These are phyloP conservation scores for Asteroscopus sphinx DNA, from an alignment of 2,888 invertebrate genomes.

Conservation along the genomic window DNA sequence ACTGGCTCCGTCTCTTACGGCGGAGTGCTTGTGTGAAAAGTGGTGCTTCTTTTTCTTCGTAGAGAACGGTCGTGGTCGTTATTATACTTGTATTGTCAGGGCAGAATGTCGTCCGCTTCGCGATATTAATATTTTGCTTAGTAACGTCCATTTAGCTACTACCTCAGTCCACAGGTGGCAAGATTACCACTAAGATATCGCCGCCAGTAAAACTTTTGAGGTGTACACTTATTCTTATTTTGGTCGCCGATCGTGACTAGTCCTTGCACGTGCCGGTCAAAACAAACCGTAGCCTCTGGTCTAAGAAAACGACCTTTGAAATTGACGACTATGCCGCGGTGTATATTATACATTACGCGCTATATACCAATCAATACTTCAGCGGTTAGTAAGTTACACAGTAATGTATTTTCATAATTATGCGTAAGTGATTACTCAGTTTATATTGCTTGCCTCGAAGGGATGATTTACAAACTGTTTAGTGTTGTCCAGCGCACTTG, in stretches of 20 bases:
- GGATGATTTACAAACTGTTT: slow-evolving; percentile 75
- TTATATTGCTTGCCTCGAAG: slow-evolving; percentile 65
- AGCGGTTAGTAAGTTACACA: neutral
- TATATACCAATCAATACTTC: neutral
- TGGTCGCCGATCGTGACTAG: slow-evolving; percentile 72
- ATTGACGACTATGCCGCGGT: slow-evolving; percentile 24
- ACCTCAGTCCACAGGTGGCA: slow-evolving; percentile 52
- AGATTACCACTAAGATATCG: slow-evolving; percentile 54
- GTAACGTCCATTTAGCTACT: slow-evolving; percentile 47
- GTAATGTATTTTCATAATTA: slow-evolving; percentile 42
- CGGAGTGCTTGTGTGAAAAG: too few relatives aligned
- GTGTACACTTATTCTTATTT: slow-evolving; percentile 59
- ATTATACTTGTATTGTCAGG: too few relatives aligned
- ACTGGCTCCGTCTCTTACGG: too few relatives aligned
- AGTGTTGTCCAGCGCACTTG: slow-evolving; percentile 72
- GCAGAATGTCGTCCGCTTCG: too few relatives aligned
- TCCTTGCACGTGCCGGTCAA: slow-evolving; percentile 70
- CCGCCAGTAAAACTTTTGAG: slow-evolving; percentile 50
- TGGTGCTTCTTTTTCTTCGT: too few relatives aligned
- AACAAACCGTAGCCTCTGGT: slow-evolving; percentile 67
- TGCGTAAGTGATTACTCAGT: slow-evolving; percentile 24
- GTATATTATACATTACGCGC: slow-evolving; percentile 29
- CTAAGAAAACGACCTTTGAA: slow-evolving; percentile 54
- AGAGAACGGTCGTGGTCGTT: too few relatives aligned
- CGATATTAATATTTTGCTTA: slow-evolving; percentile 50